These are phyloP conservation scores for Agapornis canus DNA, from an alignment of 2,797 vertebrate species.

Conservation along the genomic window DNA sequence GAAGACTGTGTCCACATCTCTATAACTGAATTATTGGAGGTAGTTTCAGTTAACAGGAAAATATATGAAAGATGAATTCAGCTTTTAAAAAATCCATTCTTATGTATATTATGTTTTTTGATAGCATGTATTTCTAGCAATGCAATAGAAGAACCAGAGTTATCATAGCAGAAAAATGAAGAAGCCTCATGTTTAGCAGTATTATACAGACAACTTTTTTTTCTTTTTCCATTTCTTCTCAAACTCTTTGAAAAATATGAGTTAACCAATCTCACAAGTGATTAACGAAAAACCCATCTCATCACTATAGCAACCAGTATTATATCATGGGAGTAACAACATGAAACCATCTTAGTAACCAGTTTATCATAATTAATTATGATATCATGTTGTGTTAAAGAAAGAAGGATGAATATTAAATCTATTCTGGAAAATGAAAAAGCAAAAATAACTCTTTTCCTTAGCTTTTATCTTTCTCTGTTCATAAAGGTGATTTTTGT, in stretches of 20 bases:
- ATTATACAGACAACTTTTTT: constrained; percentile 30
- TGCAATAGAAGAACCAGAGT: neutral
- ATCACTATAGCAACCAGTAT: constrained; percentile 83
- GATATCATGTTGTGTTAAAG: constrained; percentile 80
- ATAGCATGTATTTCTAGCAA: neutral
- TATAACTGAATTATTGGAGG: neutral
- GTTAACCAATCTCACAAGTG: constrained; percentile 75
- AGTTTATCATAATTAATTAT: constrained; percentile 83
- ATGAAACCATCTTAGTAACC: constrained; percentile 79
- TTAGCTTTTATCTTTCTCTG: constrained; percentile 25
- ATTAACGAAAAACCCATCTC: constrained; percentile 80
- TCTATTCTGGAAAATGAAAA: constrained; percentile 44
- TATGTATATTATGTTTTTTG: neutral
- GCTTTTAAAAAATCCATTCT: neutral
- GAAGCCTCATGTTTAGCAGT: constrained; percentile 21
- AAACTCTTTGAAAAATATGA: constrained; percentile 69
- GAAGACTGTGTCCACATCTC: rapidly evolving
- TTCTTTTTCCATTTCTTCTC: constrained; percentile 51
- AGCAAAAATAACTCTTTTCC: constrained; percentile 12
- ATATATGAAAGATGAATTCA: neutral
- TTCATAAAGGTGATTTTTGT: constrained; percentile 2
- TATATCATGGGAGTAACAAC: constrained; percentile 81
- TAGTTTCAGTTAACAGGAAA: neutral
- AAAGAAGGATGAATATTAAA: constrained; percentile 60
- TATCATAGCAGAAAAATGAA: neutral